A percentile compares a stretch with the other conserved stretches of the same genome.
Conservation (phyloP, 2,888 invertebrate genomes). For the Andrena fulva region DNA sequence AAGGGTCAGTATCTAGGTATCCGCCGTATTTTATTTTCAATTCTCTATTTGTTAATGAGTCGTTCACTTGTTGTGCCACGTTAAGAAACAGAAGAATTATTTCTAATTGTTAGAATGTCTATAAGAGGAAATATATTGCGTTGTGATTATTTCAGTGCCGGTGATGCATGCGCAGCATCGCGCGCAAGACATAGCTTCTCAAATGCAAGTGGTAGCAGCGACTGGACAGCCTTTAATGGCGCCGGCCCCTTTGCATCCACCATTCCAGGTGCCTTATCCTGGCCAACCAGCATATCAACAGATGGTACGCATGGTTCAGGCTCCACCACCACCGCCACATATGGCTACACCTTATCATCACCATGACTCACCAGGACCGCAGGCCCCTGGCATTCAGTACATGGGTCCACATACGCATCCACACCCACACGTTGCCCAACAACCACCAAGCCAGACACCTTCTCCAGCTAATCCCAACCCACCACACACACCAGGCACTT, state of each 20-base stretch:
- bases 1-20: constrained; percentile 83
- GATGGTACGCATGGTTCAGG: constrained; percentile 85
- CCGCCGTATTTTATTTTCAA: constrained; percentile 57
- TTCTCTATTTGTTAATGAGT: constrained; percentile 32
- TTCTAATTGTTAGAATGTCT: not conserved
- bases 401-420: constrained; percentile 86
- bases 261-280: constrained; percentile 88
- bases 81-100: constrained; percentile 4
- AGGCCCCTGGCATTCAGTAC: constrained; percentile 86
- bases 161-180: constrained; percentile 83
- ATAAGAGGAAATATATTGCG: constrained; percentile 8
- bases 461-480: constrained; percentile 84
- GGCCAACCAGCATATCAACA: constrained; percentile 85
- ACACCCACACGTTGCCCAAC: constrained; percentile 81
- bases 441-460: constrained; percentile 82
- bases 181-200: constrained; percentile 87
- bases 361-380: constrained; percentile 86
- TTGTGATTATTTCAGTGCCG: constrained; percentile 78
- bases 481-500: constrained; percentile 87
- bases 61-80: not conserved
- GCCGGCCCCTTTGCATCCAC: constrained; percentile 91
- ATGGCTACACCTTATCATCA: constrained; percentile 83
- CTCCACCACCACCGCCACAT: constrained; percentile 81
- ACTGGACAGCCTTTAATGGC: constrained; percentile 93
- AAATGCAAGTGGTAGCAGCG: constrained; percentile 93